Base-by-base conservation (phyloP, 2,113 vertebrate genomes). In the Brachyhypopomus occidentalis region DNA sequence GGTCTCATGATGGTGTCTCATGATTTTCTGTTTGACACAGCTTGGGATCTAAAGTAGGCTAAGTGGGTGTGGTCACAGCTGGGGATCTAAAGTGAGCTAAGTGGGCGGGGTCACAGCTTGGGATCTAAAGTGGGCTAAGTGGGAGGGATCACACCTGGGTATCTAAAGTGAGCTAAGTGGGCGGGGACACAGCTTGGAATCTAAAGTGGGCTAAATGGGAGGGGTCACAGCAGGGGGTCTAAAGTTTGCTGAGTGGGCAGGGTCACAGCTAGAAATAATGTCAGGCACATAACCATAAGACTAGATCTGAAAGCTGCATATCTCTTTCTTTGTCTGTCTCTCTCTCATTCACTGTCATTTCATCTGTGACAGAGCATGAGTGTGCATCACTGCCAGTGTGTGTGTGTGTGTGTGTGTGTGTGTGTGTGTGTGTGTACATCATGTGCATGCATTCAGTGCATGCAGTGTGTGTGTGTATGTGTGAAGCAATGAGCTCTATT, bases 401-500 rank as follows among this genome's bases (percentile, higher is more conserved):
- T 70, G 67, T n/a, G 67, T 70, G 20, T 55, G 41, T 66, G 64
- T 72, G 66, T 34, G 19, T 84, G 66, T 77, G 77, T 79, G 14
- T 36, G 14, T 41, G 27, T 12, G 52, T 17, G 38, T 55, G 11
- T 16, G 41, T 63, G 3, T 38, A n/a, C n/a, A n/a, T n/a, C n/a
- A n/a, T n/a, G n/a, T n/a, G n/a, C n/a, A n/a, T n/a, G n/a, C n/a
- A n/a, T n/a, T n/a, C n/a, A n/a, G n/a, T n/a, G n/a, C n/a, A n/a
- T n/a, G n/a, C n/a, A n/a, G n/a, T n/a, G n/a, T n/a, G n/a, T n/a
- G n/a, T n/a, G n/a, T n/a, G n/a, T 55, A 78, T 30, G 75, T 64
- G n/a, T 78, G 66, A 2, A 11, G 52, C 52, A 12, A 0, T 59
- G 23, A 48, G 17, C 16, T 67, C 89, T 86, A 84, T 88, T 90